Evolutionary conservation across 2,113 vertebrate species (phyloP), one percentile per base, ranked within the genome.

Genomic region (Hemiscyllium ocellatum): DNA sequence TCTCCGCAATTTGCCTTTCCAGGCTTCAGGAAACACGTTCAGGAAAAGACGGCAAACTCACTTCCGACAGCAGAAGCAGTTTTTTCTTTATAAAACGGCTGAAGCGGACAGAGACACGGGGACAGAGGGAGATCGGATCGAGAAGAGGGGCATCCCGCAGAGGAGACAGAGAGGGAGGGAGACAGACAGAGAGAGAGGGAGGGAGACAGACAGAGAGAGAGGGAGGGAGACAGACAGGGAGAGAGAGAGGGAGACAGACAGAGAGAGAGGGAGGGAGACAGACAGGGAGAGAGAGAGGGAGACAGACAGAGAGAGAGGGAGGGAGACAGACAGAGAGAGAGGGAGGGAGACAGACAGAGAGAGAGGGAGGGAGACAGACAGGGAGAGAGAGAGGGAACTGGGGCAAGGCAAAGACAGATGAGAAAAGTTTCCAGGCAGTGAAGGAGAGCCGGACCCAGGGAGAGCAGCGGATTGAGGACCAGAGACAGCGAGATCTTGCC

Each of bases 401-500:
- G 50, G 56, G 12, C 56, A 12, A 12, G 7, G 56, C 56, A 61
- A 61, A 0, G 86, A 96, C 94, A 8, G 42, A 93, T 50, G 96
- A 96, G 95, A 96, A 96, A 96, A 93, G 91, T 95, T 96, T 85
- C 85, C 96, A 95, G 96, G 94, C 19, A 66, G 52, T 50, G 80
- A 96, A 95, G 93, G 96, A 95, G 90, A 5, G 29, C 42, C 42
- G 42, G 42, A 47, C 42, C 42, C 42, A 10, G 33, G 47, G 68
- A 61, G 65, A 61, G 65, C 37, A 0, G 29, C 95, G 69, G 76
- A 87, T 69, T 96, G 95, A 83, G 33, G 29, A n/a, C 47, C 19
- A 97, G 97, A 97, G 96, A 96, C 96, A 97, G 97, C 96, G 96
- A 96, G 97, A 96, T 61, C 12, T 61, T 61, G 10, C 56, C 56